phyloP scores from a whole-genome alignment of 2,888 invertebrate genomes.

The Drosophila meridiana region DNA sequence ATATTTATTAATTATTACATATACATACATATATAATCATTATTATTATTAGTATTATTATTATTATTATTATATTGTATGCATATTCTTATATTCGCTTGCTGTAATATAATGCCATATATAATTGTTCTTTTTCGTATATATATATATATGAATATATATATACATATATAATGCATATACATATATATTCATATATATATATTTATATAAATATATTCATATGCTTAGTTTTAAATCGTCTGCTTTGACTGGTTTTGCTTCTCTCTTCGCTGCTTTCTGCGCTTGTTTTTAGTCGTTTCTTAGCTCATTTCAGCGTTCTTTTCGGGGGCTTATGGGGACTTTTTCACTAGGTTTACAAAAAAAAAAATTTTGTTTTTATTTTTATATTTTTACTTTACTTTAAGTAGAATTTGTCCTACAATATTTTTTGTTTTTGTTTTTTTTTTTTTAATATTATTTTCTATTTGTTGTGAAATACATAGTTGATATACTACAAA shows the following conservation, averaged over 20 bases:
- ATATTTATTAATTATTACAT: constrained; percentile 59
- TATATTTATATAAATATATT: constrained; percentile 42
- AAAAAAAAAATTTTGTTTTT: constrained; percentile 55
- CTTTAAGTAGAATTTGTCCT: constrained; percentile 69
- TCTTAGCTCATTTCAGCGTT: constrained; percentile 46
- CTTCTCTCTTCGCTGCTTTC: constrained; percentile 14
- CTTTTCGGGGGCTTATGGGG: constrained; percentile 23
- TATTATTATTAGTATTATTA: constrained; percentile 45
- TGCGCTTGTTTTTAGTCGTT: constrained; percentile 26
- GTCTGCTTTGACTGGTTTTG: constrained; percentile 20
- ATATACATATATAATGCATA: neutral
- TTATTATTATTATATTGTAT: constrained; percentile 34
- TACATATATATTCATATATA: constrained; percentile 26
- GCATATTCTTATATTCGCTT: constrained; percentile 63
- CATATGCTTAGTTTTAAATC: constrained; percentile 54
- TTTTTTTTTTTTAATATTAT: constrained; percentile 47
- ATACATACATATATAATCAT: constrained; percentile 68
- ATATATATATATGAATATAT: constrained; percentile 31
- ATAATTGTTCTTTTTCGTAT: constrained; percentile 56
- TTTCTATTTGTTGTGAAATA: constrained; percentile 67
- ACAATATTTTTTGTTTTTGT: constrained; percentile 52
- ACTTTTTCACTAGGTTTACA: constrained; percentile 64
- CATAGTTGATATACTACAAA: constrained; percentile 77
- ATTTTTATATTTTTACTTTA: constrained; percentile 42
- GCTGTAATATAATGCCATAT: constrained; percentile 75